These are phyloP conservation scores for Trididemnum nubilum DNA, from an alignment of 23 tunicate species.

Conservation along the genomic window DNA sequence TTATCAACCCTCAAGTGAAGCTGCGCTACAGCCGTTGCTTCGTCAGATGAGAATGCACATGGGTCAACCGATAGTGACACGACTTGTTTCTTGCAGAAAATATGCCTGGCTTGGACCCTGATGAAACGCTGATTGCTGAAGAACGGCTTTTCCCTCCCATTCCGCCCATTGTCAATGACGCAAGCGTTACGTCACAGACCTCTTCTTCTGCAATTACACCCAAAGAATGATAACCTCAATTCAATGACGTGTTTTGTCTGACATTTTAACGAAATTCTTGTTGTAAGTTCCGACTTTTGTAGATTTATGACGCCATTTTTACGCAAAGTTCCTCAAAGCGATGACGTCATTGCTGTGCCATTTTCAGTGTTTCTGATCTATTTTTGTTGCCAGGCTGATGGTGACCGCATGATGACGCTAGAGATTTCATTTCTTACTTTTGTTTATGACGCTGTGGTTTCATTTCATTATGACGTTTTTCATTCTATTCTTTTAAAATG, in stretches of 20 bases:
- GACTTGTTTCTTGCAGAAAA: constrained; percentile 46
- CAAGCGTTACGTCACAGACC: constrained; percentile 42
- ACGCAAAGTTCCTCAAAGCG: neutral
- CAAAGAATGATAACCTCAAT: constrained; percentile 50
- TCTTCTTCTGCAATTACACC: constrained; percentile 44
- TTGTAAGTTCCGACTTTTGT: neutral
- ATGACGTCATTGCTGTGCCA: neutral
- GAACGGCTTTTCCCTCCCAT: constrained; percentile 93
- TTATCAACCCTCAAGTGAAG: no score
- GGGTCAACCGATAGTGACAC: no score
- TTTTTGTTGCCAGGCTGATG: neutral
- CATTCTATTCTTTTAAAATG: constrained; percentile 9
- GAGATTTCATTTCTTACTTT: neutral
- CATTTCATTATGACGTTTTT: constrained; percentile 17
- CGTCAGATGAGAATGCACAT: no score
- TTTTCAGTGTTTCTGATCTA: neutral
- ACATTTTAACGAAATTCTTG: neutral
- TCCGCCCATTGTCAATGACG: constrained; percentile 46
- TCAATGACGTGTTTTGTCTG: no score
- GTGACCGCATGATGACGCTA: neutral
- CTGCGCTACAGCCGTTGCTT: no score
- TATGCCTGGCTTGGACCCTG: constrained; percentile 94
- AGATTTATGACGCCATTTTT: neutral
- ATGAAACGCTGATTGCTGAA: constrained; percentile 87
- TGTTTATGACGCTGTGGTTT: neutral